Conservation (phyloP, 2,113 vertebrate genomes). For the Odocoileus virginianus region DNA sequence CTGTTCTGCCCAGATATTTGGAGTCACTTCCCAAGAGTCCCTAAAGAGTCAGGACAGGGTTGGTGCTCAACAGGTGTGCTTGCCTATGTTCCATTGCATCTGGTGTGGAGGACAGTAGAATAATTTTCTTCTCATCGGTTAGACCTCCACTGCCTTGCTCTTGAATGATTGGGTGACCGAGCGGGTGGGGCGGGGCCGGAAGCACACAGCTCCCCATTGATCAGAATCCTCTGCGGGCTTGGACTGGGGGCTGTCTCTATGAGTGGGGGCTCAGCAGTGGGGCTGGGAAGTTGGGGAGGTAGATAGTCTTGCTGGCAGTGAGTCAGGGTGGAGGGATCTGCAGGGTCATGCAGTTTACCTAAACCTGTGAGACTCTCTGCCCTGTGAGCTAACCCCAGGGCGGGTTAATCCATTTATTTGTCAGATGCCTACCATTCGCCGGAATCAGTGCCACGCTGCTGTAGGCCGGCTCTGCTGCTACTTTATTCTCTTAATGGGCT, state of each 20-base stretch:
- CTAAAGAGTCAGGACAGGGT: background rate
- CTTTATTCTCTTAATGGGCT: slow-evolving; percentile 48
- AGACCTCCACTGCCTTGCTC: background rate
- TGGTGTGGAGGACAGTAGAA: background rate
- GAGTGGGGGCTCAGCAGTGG: background rate
- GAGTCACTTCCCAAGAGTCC: background rate
- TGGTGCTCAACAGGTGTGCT: background rate
- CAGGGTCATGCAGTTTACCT: background rate
- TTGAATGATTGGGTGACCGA: background rate
- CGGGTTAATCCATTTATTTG: background rate
- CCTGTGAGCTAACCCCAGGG: background rate
- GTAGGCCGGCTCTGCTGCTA: background rate
- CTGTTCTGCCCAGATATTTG: no score
- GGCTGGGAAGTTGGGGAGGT: background rate
- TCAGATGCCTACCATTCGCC: slow-evolving; percentile 44
- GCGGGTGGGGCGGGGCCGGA: background rate
- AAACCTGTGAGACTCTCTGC: background rate
- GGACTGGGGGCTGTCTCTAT: background rate
- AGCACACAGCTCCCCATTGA: background rate
- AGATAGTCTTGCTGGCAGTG: background rate
- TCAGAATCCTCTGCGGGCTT: background rate
- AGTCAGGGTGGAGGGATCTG: background rate
- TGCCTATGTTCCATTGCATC: background rate
- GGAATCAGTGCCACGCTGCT: slow-evolving; percentile 28
- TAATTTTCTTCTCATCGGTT: background rate